Evolutionary conservation across 2,113 vertebrate species (phyloP).

Genomic region (Phrynocephalus versicolor): DNA sequence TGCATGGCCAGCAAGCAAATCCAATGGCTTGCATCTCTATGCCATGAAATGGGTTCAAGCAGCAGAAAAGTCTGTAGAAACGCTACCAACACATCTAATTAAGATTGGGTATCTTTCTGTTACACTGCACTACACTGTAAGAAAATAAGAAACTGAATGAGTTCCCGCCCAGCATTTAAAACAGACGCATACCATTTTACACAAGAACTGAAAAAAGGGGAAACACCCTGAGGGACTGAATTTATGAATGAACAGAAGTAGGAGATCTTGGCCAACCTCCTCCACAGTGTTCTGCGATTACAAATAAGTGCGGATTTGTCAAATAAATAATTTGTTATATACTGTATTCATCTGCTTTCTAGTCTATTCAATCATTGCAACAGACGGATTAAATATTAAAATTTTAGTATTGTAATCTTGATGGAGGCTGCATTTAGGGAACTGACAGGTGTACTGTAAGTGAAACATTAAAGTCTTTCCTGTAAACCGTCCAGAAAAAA

Average conservation of each 20-base stretch:
- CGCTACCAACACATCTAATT: no score
- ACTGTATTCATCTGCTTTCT: background rate
- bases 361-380: background rate
- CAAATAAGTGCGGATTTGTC: constrained; percentile 1
- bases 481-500: background rate
- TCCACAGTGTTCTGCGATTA: background rate
- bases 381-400: background rate
- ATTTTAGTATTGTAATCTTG: background rate
- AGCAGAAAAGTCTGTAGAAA: no score
- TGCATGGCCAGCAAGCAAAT: no score
- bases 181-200: background rate
- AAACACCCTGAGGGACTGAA: background rate
- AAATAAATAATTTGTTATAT: background rate
- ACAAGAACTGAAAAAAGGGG: background rate
- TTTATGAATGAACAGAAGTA: background rate
- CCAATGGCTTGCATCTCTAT: no score
- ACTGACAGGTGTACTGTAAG: background rate
- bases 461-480: background rate
- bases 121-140: no score
- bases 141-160: no score
- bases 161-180: no score
- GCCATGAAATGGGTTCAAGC: no score
- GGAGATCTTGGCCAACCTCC: background rate
- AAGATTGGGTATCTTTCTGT: no score
- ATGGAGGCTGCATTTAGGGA: background rate